These are phyloP conservation scores for Phoxinus dragarum DNA, from an alignment of 2,797 vertebrate genomes.

Conservation along the genomic window DNA sequence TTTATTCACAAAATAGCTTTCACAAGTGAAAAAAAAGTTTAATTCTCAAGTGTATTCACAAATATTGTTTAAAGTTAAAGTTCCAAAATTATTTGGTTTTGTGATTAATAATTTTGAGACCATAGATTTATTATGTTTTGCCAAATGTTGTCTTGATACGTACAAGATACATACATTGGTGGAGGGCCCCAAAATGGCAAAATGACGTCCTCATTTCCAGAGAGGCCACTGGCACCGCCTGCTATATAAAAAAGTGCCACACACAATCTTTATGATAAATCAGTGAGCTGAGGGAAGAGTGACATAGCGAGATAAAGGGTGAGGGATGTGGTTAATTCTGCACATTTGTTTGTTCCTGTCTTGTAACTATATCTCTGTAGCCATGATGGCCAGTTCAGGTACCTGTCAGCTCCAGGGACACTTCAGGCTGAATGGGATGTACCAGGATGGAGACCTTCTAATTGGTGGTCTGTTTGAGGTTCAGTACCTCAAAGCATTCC, in stretches of 20 bases:
- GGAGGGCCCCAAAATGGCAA: not conserved
- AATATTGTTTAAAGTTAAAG: too few relatives aligned
- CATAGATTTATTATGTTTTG: not conserved
- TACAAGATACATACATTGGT: not conserved
- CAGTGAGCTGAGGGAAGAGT: not conserved
- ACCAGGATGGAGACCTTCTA: conserved; percentile 70
- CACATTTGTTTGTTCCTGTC: conserved; percentile 37
- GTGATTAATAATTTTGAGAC: not conserved
- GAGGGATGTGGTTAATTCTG: conserved; percentile 56
- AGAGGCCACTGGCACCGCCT: not conserved
- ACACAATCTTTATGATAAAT: not conserved
- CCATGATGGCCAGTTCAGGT: conserved; percentile 5
- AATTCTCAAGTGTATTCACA: too few relatives aligned
- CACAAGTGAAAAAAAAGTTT: too few relatives aligned
- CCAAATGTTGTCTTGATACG: not conserved
- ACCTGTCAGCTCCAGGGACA: conserved; percentile 50
- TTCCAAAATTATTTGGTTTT: not conserved
- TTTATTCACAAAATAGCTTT: too few relatives aligned
- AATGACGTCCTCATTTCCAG: not conserved
- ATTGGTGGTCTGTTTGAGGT: conserved; percentile 74
- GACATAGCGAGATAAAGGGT: not conserved
- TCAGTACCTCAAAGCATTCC: conserved; percentile 69
- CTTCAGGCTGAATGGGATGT: conserved; percentile 64
- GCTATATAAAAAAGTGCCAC: conserved; percentile 31
- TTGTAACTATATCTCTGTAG: conserved; percentile 23